Evolutionary conservation across 2,797 vertebrate genomes (phyloP), one percentile per base, ranked within the genome.

Genomic region (Philypnodon macrostomus): DNA sequence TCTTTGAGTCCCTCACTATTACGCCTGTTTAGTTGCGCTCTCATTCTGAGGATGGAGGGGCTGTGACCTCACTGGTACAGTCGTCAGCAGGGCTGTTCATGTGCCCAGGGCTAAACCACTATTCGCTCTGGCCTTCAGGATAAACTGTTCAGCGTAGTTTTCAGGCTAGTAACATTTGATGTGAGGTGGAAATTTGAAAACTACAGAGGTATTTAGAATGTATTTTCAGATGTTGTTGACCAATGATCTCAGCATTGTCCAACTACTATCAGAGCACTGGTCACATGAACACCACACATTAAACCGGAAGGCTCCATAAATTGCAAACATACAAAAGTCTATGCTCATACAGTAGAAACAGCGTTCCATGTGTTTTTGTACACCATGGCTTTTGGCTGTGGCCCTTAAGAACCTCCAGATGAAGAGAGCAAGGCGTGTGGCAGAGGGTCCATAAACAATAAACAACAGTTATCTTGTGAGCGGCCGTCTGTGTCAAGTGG

Each of bases 401-500:
- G 53, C 63, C 58, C 57, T 59, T 50, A 41, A 65, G 58, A 63
- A 73, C 49, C 59, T 77, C 63, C 71, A 77, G 67, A 84, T 77
- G 80, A 85, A 73, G 75, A 77, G 71, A 82, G 75, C 49, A 13
- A 46, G 64, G 70, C 83, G 75, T 67, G 77, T 84, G 80, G 73
- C 71, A 77, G 78, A 74, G 80, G 74, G 67, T 83, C 84, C 77
- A 79, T 71, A 72, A 81, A 85, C 83, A 81, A 84, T 84, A 80
- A 87, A 86, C 80, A 86, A 86, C 81, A 85, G 79, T 79, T 79
- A 79, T 81, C 77, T 85, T 86, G 82, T 87, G 80, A 70, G 76
- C 59, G 63, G 58, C 63, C 71, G 74, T 78, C 80, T 85, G 81
- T 81, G 79, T 84, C 66, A 58, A 84, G 77, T 71, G 71, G 64